Conservation (phyloP, 2,888 invertebrate genomes). For the Drosophila heteroneura region DNA sequence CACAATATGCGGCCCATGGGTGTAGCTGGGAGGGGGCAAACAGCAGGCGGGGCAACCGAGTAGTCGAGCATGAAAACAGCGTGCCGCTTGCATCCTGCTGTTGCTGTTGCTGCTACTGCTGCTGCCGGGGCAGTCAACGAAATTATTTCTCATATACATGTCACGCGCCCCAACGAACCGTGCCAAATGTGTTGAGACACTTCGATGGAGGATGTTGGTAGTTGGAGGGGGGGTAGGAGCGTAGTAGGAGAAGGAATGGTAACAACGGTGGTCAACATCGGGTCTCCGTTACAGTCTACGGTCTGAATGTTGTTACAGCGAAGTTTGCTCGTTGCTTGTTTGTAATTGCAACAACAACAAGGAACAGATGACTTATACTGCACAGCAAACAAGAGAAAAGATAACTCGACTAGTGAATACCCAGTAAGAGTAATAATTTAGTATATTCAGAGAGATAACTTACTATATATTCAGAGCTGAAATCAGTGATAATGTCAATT, state of each 20-base stretch:
- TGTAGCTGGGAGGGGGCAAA: not conserved
- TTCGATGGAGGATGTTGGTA: constrained; percentile 15
- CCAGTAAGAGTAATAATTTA: not conserved
- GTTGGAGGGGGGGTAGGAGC: not conserved
- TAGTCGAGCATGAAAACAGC: constrained; percentile 70
- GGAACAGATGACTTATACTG: not conserved
- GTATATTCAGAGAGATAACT: not conserved
- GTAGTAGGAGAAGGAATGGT: not conserved
- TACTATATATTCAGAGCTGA: too few species aligned
- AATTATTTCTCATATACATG: constrained; percentile 82
- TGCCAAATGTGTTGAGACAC: constrained; percentile 73
- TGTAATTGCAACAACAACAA: constrained; percentile 6
- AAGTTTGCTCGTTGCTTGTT: constrained; percentile 28
- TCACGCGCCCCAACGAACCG: constrained; percentile 77
- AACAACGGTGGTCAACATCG: constrained; percentile 34
- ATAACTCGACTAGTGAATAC: constrained; percentile 16
- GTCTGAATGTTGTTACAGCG: constrained; percentile 10
- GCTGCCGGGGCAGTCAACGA: constrained; percentile 72
- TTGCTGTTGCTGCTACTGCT: constrained; percentile 7
- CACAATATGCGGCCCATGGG: constrained; percentile 26
- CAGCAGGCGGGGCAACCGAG: constrained; percentile 9
- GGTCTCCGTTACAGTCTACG: constrained; percentile 10
- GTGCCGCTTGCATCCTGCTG: constrained; percentile 62
- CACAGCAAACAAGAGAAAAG: not conserved
- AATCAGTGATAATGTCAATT: not conserved